Evolutionary conservation across 2,797 vertebrate genomes (phyloP).

Genomic region (Lithobates pipiens): DNA sequence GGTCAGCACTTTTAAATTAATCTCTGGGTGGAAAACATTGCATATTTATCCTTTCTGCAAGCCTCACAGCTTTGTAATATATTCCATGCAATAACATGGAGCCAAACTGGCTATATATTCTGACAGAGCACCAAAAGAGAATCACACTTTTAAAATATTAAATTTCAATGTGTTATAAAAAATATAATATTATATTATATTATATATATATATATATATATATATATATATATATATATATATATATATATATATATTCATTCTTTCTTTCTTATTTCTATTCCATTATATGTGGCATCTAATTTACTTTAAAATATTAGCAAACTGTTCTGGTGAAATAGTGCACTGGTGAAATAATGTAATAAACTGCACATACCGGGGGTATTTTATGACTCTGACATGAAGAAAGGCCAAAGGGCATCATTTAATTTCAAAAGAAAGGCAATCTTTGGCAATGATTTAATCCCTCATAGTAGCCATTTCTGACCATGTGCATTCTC

Average conservation of each 20-base stretch:
- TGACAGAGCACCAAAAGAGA: not conserved
- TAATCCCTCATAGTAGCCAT: not conserved
- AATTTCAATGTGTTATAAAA: too few species aligned
- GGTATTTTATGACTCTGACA: not conserved
- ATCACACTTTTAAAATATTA: not conserved
- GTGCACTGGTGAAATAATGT: too few species aligned
- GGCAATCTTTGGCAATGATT: not conserved
- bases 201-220: too few species aligned
- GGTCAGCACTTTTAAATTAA: slow-evolving; percentile 63
- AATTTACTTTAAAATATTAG: too few species aligned
- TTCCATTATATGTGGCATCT: too few species aligned
- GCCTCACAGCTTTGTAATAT: slow-evolving; percentile 39
- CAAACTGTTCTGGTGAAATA: too few species aligned
- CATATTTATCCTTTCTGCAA: slow-evolving; percentile 56
- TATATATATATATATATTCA: too few species aligned
- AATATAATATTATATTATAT: not conserved
- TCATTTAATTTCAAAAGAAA: not conserved
- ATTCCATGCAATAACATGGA: slow-evolving; percentile 56
- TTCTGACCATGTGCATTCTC: not conserved
- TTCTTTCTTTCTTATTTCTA: not conserved
- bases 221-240: too few species aligned
- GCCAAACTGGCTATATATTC: slow-evolving; percentile 3
- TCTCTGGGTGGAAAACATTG: slow-evolving; percentile 59
- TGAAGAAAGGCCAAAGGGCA: not conserved
- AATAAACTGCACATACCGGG: too few species aligned